Evolutionary conservation across 35 echinoderm and acorn worm species (phyloP).

Genomic region (Lytechinus pictus): DNA sequence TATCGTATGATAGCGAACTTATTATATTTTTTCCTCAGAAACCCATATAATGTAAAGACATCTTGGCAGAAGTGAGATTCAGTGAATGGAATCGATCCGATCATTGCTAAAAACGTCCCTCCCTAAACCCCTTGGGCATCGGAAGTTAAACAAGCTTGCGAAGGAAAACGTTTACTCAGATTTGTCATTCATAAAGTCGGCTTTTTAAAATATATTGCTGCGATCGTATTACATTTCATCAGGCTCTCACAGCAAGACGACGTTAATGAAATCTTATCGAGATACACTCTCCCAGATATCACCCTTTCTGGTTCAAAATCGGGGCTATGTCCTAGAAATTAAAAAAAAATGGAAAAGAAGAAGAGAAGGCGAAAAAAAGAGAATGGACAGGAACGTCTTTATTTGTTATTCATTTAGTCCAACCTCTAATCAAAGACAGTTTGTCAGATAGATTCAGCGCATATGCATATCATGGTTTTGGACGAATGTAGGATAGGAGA

Average conservation of each 20-base stretch:
- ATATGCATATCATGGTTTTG: neutral
- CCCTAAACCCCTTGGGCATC: neutral
- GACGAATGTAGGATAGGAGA: neutral
- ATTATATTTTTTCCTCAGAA: neutral
- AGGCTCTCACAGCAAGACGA: neutral
- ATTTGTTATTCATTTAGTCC: slow-evolving; percentile 24
- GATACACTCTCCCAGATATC: neutral
- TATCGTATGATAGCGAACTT: neutral
- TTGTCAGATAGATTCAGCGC: neutral
- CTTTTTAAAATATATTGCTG: slow-evolving; percentile 32
- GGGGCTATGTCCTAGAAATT: neutral
- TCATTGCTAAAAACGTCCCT: neutral
- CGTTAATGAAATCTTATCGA: slow-evolving; percentile 31
- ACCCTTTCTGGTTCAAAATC: neutral
- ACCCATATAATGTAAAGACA: neutral
- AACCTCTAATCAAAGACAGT: neutral
- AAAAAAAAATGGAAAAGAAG: neutral
- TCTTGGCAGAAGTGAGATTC: neutral
- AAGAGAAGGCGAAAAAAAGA: neutral
- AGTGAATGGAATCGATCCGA: neutral
- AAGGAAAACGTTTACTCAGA: slow-evolving; percentile 49
- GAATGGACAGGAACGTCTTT: neutral
- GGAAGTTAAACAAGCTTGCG: slow-evolving; percentile 55
- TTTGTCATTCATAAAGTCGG: slow-evolving; percentile 33
- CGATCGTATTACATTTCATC: slow-evolving; percentile 26